Evolutionary conservation across 2,113 vertebrate species (phyloP).

Genomic region (Brienomyrus brachyistius): DNA sequence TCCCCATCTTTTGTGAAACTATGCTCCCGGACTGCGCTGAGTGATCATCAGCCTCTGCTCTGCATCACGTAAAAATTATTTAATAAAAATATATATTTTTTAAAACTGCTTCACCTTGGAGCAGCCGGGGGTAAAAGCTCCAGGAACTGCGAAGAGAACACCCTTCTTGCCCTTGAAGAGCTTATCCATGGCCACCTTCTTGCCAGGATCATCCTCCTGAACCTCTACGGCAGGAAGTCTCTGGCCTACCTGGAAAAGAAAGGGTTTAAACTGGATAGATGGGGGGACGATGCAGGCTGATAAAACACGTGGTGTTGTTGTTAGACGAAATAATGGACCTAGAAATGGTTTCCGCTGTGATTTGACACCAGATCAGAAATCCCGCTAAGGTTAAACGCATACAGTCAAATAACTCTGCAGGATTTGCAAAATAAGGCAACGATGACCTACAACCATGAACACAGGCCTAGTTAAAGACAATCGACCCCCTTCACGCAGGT

Average conservation of each 20-base stretch:
- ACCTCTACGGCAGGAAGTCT: constrained; percentile 68
- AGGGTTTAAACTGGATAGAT: neutral
- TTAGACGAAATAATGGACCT: neutral
- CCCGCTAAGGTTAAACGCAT: neutral
- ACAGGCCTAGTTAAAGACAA: neutral
- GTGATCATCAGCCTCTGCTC: neutral
- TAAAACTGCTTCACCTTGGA: constrained; percentile 64
- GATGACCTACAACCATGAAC: neutral
- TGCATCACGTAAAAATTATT: neutral
- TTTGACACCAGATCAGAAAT: neutral
- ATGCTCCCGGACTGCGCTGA: neutral
- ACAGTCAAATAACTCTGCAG: neutral
- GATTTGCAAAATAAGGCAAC: neutral
- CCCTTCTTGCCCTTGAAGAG: constrained; percentile 80
- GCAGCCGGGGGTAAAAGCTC: constrained; percentile 83
- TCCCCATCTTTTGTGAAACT: neutral
- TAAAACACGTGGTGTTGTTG: neutral
- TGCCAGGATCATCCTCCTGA: constrained; percentile 70
- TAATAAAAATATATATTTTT: too few species aligned
- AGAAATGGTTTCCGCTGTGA: neutral
- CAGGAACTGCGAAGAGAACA: constrained; percentile 78
- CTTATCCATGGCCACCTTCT: constrained; percentile 65
- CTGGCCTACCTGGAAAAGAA: constrained; percentile 65
- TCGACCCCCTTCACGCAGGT: neutral
- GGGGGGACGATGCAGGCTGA: neutral